These are phyloP conservation scores for Cryptotis parvus DNA, from an alignment of 2,113 vertebrate genomes.

Conservation along the genomic window DNA sequence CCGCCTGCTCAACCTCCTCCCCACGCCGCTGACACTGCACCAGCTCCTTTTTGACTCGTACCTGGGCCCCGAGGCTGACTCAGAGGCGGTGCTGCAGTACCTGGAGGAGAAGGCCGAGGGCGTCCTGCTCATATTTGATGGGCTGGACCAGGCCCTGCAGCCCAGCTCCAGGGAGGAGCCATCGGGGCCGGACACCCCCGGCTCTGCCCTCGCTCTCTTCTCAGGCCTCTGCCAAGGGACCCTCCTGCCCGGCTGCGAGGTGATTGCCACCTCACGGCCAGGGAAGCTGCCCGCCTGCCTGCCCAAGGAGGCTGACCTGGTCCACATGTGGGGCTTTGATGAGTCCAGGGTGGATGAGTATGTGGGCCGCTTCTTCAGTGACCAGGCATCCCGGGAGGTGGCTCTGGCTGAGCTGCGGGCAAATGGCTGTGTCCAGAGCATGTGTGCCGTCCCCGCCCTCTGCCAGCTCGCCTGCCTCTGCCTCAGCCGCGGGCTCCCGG, in stretches of 20 bases:
- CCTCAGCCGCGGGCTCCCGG: constrained; percentile 81
- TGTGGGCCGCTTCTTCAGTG: constrained; percentile 86
- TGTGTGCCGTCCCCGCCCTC: constrained; percentile 91
- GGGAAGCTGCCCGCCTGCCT: constrained; percentile 87
- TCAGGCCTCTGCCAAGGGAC: constrained; percentile 88
- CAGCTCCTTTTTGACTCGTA: constrained; percentile 92
- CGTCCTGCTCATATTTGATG: constrained; percentile 93
- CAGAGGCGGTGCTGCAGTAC: constrained; percentile 86
- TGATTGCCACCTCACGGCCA: constrained; percentile 91
- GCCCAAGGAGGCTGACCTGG: constrained; percentile 79
- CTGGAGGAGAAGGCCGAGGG: constrained; percentile 88
- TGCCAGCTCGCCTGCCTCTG: constrained; percentile 92
- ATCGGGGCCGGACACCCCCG: too few species aligned
- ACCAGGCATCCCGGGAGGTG: constrained; percentile 60
- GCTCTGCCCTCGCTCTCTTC: constrained; percentile 89
- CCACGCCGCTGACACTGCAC: constrained; percentile 86
- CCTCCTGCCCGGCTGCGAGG: constrained; percentile 91
- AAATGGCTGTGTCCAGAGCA: constrained; percentile 87
- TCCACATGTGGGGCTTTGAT: constrained; percentile 92
- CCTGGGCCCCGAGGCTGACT: constrained; percentile 82
- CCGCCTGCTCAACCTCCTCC: constrained; percentile 91
- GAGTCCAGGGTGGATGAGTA: constrained; percentile 88
- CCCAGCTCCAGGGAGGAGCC: background rate
- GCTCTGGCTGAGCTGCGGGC: constrained; percentile 86
- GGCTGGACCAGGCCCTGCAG: constrained; percentile 91